These are phyloP conservation scores for Epinephelus moara DNA, from an alignment of 2,113 vertebrate species.

Conservation along the genomic window DNA sequence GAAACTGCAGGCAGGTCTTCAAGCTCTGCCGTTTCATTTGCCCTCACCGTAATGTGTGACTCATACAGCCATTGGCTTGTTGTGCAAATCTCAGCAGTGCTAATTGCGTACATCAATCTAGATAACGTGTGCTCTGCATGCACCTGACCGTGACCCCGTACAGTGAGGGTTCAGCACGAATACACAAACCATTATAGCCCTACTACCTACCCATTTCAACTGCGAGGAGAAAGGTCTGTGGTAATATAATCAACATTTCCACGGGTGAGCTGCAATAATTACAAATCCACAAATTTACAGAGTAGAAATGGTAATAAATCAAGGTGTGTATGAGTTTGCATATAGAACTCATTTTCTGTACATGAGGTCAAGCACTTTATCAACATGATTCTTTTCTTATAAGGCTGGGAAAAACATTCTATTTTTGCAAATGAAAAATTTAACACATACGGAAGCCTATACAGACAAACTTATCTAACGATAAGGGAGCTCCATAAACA, in stretches of 20 bases:
- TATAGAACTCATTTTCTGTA: neutral
- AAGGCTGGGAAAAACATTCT: neutral
- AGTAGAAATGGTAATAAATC: constrained; percentile 26
- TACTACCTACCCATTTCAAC: constrained; percentile 5
- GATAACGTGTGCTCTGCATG: no score
- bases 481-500: neutral
- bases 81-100: no score
- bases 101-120: no score
- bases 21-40: no score
- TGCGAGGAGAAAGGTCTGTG: constrained; percentile 2
- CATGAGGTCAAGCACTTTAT: neutral
- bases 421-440: neutral
- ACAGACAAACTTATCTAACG: neutral
- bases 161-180: no score
- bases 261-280: constrained; percentile 22
- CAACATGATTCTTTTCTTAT: neutral
- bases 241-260: constrained; percentile 27
- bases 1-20: no score
- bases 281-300: constrained; percentile 14
- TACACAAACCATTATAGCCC: no score
- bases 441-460: neutral
- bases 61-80: no score
- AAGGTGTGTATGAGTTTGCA: neutral
- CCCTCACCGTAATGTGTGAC: no score
- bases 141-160: no score